Evolutionary conservation across 2,797 vertebrate species (phyloP).

Genomic region (Sphenodon punctatus): DNA sequence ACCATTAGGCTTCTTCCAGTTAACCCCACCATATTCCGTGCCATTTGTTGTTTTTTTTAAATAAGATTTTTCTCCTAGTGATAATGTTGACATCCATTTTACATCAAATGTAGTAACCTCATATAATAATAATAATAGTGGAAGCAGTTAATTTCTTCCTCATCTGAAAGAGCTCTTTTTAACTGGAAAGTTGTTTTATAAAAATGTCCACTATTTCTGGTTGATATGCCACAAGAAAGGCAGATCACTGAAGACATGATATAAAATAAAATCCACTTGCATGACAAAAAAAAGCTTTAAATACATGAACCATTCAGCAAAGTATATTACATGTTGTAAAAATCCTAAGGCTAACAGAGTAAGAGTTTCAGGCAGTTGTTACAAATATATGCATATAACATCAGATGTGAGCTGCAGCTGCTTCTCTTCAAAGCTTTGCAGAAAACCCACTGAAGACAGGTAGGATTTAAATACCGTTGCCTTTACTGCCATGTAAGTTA

Average conservation of each 20-base stretch:
- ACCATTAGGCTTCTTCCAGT: not conserved
- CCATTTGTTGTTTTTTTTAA: not conserved
- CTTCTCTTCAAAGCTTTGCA: not conserved
- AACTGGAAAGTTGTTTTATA: not conserved
- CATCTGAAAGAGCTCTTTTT: not conserved
- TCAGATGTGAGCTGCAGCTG: not conserved
- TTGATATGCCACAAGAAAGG: not conserved
- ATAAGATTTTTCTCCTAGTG: not conserved
- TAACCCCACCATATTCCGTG: not conserved
- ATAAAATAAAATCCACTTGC: not conserved
- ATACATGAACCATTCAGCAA: not conserved
- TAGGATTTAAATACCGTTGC: fast-evolving
- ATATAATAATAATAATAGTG: too few species aligned
- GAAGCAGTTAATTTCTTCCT: not conserved
- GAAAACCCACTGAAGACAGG: not conserved
- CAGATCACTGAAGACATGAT: not conserved
- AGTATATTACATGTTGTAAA: not conserved
- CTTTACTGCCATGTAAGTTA: not conserved
- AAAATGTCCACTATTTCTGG: not conserved
- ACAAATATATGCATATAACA: not conserved
- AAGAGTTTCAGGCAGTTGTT: not conserved
- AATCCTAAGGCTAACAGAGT: not conserved
- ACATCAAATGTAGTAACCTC: too few species aligned
- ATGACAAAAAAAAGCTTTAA: not conserved
- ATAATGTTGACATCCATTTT: too few species aligned